Conservation (phyloP, 30 jellyfish, hydroid and myxozoan genomes). For the Cassiopea xamachana region DNA sequence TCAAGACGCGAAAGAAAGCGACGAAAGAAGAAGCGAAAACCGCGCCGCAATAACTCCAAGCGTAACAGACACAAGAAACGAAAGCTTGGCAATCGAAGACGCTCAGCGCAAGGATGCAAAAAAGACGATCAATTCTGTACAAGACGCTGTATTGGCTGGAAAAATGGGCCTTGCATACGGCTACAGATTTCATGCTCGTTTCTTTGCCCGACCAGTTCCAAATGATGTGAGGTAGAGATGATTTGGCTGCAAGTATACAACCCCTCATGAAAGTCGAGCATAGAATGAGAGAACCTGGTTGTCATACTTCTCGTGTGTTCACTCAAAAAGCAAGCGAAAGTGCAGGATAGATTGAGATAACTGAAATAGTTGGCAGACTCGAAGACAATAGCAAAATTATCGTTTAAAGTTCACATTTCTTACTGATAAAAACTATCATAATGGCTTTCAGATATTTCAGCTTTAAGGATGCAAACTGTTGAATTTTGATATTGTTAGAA, state of each 20-base stretch:
- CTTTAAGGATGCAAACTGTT: not conserved
- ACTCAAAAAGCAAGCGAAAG: not conserved
- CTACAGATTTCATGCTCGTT: constrained; percentile 68
- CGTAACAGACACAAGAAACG: constrained; percentile 61
- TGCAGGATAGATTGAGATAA: not conserved
- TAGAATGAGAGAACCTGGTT: not conserved
- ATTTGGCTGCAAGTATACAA: not conserved
- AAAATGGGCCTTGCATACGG: constrained; percentile 50
- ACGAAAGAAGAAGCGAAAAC: constrained; percentile 70
- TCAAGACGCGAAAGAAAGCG: constrained; percentile 18
- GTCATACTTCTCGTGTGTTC: not conserved
- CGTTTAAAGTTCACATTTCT: not conserved
- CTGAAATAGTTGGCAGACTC: not conserved
- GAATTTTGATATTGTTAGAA: no score
- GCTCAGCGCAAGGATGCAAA: constrained; percentile 71
- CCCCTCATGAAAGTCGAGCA: not conserved
- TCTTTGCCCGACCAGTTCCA: constrained; percentile 33
- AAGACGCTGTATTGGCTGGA: constrained; percentile 69
- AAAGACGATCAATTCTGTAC: constrained; percentile 66
- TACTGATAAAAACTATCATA: not conserved
- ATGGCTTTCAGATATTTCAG: not conserved
- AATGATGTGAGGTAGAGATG: constrained; percentile 6
- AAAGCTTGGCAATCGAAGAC: constrained; percentile 61
- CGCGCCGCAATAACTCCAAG: constrained; percentile 72
- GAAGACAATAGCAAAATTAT: not conserved